Evolutionary conservation across 2,797 vertebrate genomes (phyloP), one percentile per base, ranked within the genome.

Genomic region (Enteromius radiatus): DNA sequence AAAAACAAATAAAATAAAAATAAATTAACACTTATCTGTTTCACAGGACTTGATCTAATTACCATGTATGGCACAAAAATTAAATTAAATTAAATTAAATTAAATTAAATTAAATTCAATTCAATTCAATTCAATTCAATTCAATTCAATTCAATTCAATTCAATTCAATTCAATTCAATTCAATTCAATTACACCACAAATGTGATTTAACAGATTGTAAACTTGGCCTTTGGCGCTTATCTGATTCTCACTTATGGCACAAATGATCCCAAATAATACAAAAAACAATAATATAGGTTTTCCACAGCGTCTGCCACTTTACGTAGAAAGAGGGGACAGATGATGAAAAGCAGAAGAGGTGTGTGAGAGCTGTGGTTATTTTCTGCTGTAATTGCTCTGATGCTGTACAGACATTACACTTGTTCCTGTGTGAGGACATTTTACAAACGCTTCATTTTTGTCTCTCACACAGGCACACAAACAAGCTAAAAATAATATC

Each of bases 401-500:
- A 74, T 73, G 76, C 15, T 43, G 43, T 74, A 19, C 47, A 73
- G 76, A 19, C 14, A 47, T 63, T 28, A 59, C 61, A 61, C 63
- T 69, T 59, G 28, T 56, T 74, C 33, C n/a, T n/a, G n/a, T n/a
- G n/a, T n/a, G n/a, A n/a, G n/a, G n/a, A n/a, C n/a, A n/a, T n/a
- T n/a, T n/a, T n/a, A n/a, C n/a, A n/a, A n/a, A n/a, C n/a, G n/a
- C n/a, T n/a, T n/a, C n/a, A n/a, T n/a, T n/a, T n/a, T n/a, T n/a
- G n/a, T n/a, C n/a, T n/a, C n/a, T n/a, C n/a, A n/a, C n/a, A n/a
- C 10, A 19, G 23, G 47, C 6, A 49, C 4, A 15, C 43, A 69
- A 9, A 38, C 28, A 70, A 33, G 77, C 92, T 94, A 93, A 94
- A 94, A 94, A 94, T 93, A 93, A 93, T 91, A 94, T 92, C 89